Evolutionary conservation across 1,140 invertebrate species (phyloP).

Genomic region (Papilio aristodemus): DNA sequence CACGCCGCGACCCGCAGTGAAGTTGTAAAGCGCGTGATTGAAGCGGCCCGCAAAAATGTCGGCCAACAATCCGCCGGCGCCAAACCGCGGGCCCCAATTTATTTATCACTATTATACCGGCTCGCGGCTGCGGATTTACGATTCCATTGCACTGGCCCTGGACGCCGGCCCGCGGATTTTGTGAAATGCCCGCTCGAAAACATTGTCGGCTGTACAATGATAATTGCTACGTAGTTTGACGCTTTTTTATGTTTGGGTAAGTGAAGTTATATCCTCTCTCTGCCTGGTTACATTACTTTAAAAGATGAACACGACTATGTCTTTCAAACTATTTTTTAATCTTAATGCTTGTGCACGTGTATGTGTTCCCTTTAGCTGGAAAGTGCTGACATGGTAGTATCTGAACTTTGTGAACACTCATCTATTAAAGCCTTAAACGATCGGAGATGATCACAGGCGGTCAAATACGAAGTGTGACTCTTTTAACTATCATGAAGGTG

Average conservation of each 20-base stretch:
- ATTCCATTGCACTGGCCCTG: conserved; percentile 53
- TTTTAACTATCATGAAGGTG: too few relatives aligned
- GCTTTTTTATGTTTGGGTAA: conserved; percentile 1
- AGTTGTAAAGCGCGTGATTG: conserved; percentile 51
- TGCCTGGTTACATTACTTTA: too few relatives aligned
- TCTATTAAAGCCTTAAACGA: too few relatives aligned
- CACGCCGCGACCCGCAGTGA: conserved; percentile 18
- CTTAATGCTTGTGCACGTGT: too few relatives aligned
- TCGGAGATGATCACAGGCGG: too few relatives aligned
- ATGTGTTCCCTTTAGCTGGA: too few relatives aligned
- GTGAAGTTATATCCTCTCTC: neutral
- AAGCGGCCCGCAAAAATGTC: conserved; percentile 61
- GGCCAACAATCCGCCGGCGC: conserved; percentile 53
- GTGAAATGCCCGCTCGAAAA: conserved; percentile 31
- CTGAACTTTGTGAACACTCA: too few relatives aligned
- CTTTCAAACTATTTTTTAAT: too few relatives aligned
- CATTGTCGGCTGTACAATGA: neutral
- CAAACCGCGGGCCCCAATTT: conserved; percentile 62
- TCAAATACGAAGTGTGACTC: too few relatives aligned
- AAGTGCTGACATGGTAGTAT: too few relatives aligned
- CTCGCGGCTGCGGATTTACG: conserved; percentile 54
- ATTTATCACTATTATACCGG: conserved; percentile 54
- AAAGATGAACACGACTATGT: too few relatives aligned
- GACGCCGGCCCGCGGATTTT: conserved; percentile 22
- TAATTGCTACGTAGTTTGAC: conserved; percentile 4